phyloP scores from a whole-genome alignment of 1,140 invertebrate genomes.

The Pinna nobilis region DNA sequence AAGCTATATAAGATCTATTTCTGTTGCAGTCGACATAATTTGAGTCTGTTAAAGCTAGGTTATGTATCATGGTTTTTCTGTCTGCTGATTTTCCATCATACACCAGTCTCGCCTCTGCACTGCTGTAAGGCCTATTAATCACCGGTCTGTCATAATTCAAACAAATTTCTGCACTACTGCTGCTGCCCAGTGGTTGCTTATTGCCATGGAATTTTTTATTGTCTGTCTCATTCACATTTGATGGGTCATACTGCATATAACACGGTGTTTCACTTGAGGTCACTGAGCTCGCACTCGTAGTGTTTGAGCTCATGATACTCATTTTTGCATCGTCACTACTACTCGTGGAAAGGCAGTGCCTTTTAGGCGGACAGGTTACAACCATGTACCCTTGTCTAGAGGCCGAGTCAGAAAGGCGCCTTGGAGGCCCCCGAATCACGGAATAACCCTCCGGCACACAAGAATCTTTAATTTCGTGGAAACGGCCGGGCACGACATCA shows the following conservation, averaged over 20 bases:
- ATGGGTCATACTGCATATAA: not conserved
- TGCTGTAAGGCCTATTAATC: not conserved
- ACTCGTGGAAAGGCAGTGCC: not conserved
- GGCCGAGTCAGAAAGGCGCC: not conserved
- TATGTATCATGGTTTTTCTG: not conserved
- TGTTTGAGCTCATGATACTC: not conserved
- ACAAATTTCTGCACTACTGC: not conserved
- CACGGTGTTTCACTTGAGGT: not conserved
- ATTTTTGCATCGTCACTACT: not conserved
- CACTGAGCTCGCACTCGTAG: not conserved
- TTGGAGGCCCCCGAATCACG: conserved; percentile 7
- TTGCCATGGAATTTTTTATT: not conserved
- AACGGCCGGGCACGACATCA: conserved; percentile 15
- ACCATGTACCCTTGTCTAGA: not conserved
- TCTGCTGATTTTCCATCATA: not conserved
- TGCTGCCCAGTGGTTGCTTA: not conserved
- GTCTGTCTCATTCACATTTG: not conserved
- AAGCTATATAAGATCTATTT: not conserved
- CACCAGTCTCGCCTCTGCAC: conserved; percentile 3
- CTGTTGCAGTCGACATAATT: conserved; percentile 18
- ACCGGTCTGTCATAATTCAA: not conserved
- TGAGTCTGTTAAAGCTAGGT: conserved; percentile 2
- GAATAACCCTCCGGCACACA: conserved; percentile 15
- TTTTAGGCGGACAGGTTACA: not conserved
- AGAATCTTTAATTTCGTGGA: conserved; percentile 16